Base-by-base conservation (phyloP, 2,888 invertebrate genomes). In the Eupithecia insigniata region DNA sequence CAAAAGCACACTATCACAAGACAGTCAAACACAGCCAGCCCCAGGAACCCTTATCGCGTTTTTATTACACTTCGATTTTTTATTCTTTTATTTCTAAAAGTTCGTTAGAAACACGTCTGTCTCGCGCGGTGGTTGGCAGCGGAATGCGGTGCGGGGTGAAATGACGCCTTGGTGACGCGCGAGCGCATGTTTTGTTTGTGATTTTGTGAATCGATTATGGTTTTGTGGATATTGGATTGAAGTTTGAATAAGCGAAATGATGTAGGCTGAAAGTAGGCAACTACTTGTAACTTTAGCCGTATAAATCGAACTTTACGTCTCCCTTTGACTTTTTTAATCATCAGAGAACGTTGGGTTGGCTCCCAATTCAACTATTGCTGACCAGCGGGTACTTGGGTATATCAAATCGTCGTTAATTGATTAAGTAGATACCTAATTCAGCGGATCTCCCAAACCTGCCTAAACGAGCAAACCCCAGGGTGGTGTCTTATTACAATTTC, bases 1-100 rank as follows among this genome's bases (percentile, higher is more conserved):
- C 86, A 82, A 89, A 91, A 87, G 85, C 84, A 84, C 72, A 78
- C 78, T 85, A 87, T 87, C 92, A 92, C 91, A 84, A 69, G 60
- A 69, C 71, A 82, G 86, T 87, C 87, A 87, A 91, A 90, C 92
- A 91, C 91, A 85, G 80, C 78, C 51, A 79, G 79, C 73, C 75
- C 74, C 75, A 70, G 78, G 77, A 71, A 66, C 66, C 73, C 83
- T 85, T 87, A 87, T 87, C 87, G 86, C 76, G 79, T 88, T 85
- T 89, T 89, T 89, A 87, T 88, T 84, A 85, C 88, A 87, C 86
- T 79, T 80, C 83, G 73, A 74, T 77, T 75, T 79, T 77, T 81
- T 82, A 78, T 80, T 76, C 77, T 71, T 65, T 61, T 61, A 26
- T 32, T 73, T 22, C 0, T n/a, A 6, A 32, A n/a, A 10, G 28